Base-by-base conservation (phyloP, 2,113 vertebrate species). In the Nymphicus hollandicus region DNA sequence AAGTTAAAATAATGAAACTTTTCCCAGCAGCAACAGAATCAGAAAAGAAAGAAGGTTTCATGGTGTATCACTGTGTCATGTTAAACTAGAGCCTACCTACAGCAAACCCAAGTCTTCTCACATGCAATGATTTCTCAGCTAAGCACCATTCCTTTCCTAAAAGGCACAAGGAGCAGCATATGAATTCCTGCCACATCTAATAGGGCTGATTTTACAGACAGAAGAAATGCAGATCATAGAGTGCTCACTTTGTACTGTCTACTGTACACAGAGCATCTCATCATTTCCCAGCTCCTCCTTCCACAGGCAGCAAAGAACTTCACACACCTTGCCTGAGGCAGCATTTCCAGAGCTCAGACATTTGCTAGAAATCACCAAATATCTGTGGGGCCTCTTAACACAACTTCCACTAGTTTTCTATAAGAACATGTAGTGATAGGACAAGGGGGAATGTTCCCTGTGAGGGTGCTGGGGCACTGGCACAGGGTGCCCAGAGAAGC, bases 201-300 rank as follows among this genome's bases (percentile, higher is more conserved):
- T 37, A 24, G 43, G 41, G 10, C 11, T 41, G 53, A 63, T 74
- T 82, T 76, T 64, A 53, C 7, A 88, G 65, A 74, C 66, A 90
- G 50, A 69, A 70, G 37, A 27, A 95, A 83, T 66, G 39, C 46
- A 93, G 73, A 66, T 82, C 63, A 58, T 2, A 14, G 35, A n/a
- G 27, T 33, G 31, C 43, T 94, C 2, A 0, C 58, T 86, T 72
- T 25, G 28, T n/a, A 22, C 19, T 53, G 37, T 15, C 43, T 60
- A 1, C 35, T 63, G 39, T 15, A 65, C 23, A 4, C 2, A 4
- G 1, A 22, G 31, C 1, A 1, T 28, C 41, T 56, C 41, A 2
- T 61, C 8, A 41, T 29, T 86, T 71, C 86, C 52, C 43, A 31
- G 55, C 28, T 79, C 81, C 39, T 90, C 22, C 69, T 46, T 3